Conservation (phyloP, 1,140 invertebrate species). For the Linepithema humile region DNA sequence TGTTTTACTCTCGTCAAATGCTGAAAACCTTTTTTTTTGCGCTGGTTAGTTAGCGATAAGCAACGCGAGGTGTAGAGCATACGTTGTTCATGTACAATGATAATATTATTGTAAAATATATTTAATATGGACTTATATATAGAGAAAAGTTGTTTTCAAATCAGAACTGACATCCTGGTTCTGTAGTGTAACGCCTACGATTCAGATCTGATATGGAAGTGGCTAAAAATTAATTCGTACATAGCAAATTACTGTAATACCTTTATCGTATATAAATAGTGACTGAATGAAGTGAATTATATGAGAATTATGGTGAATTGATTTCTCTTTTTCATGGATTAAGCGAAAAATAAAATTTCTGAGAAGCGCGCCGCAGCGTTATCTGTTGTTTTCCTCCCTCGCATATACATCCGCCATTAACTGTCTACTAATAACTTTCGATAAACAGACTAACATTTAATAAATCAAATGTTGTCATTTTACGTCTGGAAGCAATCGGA, state of each 20-base stretch:
- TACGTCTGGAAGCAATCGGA: background rate
- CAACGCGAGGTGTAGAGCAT: conserved; percentile 79
- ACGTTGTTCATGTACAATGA: conserved; percentile 84
- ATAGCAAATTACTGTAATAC: conserved; percentile 79
- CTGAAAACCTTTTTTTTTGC: conserved; percentile 51
- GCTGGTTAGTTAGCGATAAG: conserved; percentile 74
- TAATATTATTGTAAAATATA: conserved; percentile 84
- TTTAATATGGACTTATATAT: conserved; percentile 82
- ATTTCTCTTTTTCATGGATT: conserved; percentile 73
- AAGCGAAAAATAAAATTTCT: conserved; percentile 73
- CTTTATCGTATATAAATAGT: conserved; percentile 76
- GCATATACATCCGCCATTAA: conserved; percentile 36
- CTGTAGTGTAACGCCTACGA: conserved; percentile 49
- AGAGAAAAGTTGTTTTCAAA: conserved; percentile 77
- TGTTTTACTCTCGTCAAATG: conserved; percentile 27
- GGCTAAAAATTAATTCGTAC: conserved; percentile 76
- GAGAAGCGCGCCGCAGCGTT: conserved; percentile 62
- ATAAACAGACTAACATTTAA: conserved; percentile 15
- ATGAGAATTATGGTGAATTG: conserved; percentile 74
- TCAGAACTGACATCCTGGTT: conserved; percentile 68
- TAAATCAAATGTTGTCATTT: background rate
- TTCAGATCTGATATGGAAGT: conserved; percentile 76
- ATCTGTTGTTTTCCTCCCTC: conserved; percentile 67
- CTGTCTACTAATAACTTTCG: conserved; percentile 54
- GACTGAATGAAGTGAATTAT: conserved; percentile 78